Conservation (phyloP, 2,888 invertebrate genomes). For the Latrodectus elegans region DNA sequence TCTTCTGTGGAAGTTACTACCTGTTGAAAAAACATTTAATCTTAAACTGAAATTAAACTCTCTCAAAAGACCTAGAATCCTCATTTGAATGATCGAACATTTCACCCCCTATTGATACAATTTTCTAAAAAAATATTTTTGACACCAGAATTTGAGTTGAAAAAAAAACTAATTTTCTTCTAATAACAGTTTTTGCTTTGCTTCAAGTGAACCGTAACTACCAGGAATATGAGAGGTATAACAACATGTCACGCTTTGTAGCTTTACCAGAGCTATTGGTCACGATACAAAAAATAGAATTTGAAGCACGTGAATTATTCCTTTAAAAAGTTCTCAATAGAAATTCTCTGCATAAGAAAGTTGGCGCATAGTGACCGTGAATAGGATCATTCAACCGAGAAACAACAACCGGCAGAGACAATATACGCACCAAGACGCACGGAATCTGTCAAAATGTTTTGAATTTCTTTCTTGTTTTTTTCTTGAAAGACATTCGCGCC, state of each 20-base stretch:
- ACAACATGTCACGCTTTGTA: background rate
- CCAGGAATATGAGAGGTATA: too few species aligned
- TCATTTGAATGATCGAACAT: too few species aligned
- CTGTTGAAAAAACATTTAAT: too few species aligned
- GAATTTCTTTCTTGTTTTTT: conserved; percentile 15
- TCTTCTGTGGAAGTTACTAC: too few species aligned
- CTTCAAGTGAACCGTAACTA: too few species aligned
- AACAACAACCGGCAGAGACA: conserved; percentile 42
- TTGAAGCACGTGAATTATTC: background rate
- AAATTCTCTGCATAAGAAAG: background rate
- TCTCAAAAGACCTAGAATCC: too few species aligned
- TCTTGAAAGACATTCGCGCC: conserved; percentile 28
- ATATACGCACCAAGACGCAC: conserved; percentile 53
- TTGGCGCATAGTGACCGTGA: background rate
- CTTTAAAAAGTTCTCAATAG: background rate
- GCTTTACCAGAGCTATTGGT: background rate
- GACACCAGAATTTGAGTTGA: too few species aligned
- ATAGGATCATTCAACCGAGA: conserved; percentile 17
- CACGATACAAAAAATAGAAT: background rate
- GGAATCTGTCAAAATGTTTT: conserved; percentile 51
- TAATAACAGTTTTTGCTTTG: too few species aligned
- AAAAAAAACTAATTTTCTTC: too few species aligned
- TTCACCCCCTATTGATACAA: too few species aligned
- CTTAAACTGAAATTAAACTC: too few species aligned
- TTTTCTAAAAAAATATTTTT: too few species aligned